A percentile compares a stretch with the other conserved stretches of the same genome.
Evolutionary conservation across 2,797 vertebrate genomes (phyloP).

Genomic region (Babyrousa celebensis): DNA sequence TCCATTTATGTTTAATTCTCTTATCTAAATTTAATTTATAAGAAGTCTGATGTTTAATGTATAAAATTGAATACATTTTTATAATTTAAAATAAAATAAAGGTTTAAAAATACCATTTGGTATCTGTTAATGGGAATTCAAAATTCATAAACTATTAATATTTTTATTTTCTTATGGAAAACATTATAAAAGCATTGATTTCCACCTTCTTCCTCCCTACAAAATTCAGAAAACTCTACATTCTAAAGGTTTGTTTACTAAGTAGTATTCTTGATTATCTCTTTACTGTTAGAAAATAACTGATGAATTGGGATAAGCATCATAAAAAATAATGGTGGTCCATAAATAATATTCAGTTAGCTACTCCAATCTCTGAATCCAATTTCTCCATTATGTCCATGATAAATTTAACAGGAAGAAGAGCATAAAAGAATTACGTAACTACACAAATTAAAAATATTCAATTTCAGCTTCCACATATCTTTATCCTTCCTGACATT

Average conservation of each 20-base stretch:
- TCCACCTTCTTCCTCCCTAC: background rate
- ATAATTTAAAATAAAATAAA: conserved; percentile 51
- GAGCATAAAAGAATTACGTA: background rate
- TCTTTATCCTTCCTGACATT: background rate
- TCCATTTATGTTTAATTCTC: background rate
- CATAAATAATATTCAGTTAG: background rate
- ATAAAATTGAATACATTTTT: background rate
- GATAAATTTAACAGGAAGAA: background rate
- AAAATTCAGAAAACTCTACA: background rate
- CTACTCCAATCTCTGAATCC: background rate
- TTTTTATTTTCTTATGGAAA: conserved; percentile 10
- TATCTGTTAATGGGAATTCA: background rate
- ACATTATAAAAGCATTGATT: background rate
- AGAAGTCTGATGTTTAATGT: background rate
- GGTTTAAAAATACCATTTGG: conserved; percentile 27
- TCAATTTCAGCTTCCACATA: background rate
- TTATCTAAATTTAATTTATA: conserved; percentile 48
- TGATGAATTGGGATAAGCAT: background rate
- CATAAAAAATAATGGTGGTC: background rate
- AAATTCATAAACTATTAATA: conserved; percentile 20
- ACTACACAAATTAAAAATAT: background rate
- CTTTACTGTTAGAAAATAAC: background rate
- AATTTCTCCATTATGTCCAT: background rate
- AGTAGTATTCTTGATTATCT: background rate
- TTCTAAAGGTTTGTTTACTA: background rate